Evolutionary conservation across 2,113 vertebrate species (phyloP).

Genomic region (Salvelinus namaycush): DNA sequence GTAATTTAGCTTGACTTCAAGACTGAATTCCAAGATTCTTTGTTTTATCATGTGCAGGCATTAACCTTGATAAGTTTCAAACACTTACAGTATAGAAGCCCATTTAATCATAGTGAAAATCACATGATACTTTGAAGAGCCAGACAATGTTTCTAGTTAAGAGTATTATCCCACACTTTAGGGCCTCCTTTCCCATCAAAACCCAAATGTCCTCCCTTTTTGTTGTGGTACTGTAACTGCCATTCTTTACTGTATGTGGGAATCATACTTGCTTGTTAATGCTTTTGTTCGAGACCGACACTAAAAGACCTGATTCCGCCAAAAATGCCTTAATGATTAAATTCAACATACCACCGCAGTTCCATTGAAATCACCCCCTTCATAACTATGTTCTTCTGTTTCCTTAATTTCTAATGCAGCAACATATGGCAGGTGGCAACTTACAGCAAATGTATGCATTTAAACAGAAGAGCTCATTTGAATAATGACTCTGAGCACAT

Average conservation of each 20-base stretch:
- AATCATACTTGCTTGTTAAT: too few relatives aligned
- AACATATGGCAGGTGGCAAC: too few relatives aligned
- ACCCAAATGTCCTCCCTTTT: neutral
- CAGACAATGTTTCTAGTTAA: neutral
- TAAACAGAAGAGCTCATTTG: neutral
- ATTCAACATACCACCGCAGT: too few relatives aligned
- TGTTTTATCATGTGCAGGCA: conserved; percentile 20
- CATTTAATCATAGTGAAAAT: conserved; percentile 5
- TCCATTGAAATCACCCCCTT: too few relatives aligned
- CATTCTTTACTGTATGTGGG: too few relatives aligned
- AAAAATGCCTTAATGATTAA: too few relatives aligned
- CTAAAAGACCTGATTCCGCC: too few relatives aligned
- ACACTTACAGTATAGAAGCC: neutral
- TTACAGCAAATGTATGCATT: neutral
- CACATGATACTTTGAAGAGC: conserved; percentile 27
- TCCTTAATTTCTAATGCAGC: too few relatives aligned
- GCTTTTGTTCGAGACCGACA: too few relatives aligned
- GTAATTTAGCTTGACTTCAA: conserved; percentile 24
- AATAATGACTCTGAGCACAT: neutral
- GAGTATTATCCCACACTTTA: conserved; percentile 35
- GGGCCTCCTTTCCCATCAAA: conserved; percentile 8
- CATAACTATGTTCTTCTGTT: too few relatives aligned
- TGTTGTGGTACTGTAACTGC: too few relatives aligned
- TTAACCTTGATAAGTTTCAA: conserved; percentile 35
- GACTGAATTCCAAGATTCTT: conserved; percentile 26